phyloP scores from a whole-genome alignment of 2,888 invertebrate species.

The Luffia ferchaultella region DNA sequence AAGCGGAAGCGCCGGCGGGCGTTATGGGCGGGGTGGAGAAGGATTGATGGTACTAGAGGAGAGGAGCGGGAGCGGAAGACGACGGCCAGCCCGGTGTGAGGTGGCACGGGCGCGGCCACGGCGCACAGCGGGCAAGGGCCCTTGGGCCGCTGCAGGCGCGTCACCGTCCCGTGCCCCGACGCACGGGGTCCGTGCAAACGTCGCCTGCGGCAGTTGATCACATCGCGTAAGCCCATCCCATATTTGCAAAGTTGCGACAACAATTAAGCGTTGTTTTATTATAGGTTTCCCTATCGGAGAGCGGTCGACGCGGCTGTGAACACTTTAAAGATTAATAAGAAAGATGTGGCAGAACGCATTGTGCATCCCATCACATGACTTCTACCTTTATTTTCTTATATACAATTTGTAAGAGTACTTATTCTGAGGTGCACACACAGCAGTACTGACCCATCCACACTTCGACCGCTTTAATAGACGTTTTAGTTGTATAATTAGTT shows the following conservation, averaged over 20 bases:
- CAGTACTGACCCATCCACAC: too few relatives aligned
- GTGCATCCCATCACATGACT: background rate
- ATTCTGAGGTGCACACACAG: too few relatives aligned
- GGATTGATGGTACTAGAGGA: slow-evolving; percentile 15
- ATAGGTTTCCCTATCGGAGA: slow-evolving; percentile 35
- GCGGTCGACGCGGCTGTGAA: slow-evolving; percentile 60
- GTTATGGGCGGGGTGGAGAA: slow-evolving; percentile 19
- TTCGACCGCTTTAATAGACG: background rate
- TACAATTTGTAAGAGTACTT: too few relatives aligned
- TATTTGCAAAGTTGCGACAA: slow-evolving; percentile 60
- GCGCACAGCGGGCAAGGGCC: slow-evolving; percentile 13
- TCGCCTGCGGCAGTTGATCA: slow-evolving; percentile 71
- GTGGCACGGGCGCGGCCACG: slow-evolving; percentile 49
- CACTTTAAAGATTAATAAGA: slow-evolving; percentile 46
- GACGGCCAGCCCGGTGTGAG: slow-evolving; percentile 48
- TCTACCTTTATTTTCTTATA: background rate
- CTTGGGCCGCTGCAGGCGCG: slow-evolving; percentile 27
- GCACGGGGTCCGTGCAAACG: slow-evolving; percentile 41
- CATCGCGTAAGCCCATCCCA: slow-evolving; percentile 79
- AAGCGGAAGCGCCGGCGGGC: slow-evolving; percentile 47
- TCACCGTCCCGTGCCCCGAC: slow-evolving; percentile 51
- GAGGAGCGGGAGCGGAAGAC: slow-evolving; percentile 41
- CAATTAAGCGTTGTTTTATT: slow-evolving; percentile 63
- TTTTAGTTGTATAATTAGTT: too few relatives aligned
- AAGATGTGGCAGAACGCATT: background rate